A percentile compares a stretch with the other conserved stretches of the same genome.
phyloP scores from a whole-genome alignment of 37 sponge, comb jelly and placozoan genomes.

The Halichondria panicea region DNA sequence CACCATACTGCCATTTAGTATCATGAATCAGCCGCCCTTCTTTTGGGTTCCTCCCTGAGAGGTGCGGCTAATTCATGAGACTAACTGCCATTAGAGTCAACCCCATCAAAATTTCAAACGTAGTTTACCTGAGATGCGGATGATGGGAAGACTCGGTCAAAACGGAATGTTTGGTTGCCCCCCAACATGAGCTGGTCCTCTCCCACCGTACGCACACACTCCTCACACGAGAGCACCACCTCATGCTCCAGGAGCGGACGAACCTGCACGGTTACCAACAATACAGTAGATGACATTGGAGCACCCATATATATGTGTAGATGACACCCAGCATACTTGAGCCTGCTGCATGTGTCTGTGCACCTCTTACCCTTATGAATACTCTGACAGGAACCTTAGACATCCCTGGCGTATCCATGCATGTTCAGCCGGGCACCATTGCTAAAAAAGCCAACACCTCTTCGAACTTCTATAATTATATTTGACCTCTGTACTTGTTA shows the following conservation, averaged over 20 bases:
- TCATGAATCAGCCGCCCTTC: too few relatives aligned
- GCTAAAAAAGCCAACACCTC: background rate
- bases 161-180: conserved; percentile 62
- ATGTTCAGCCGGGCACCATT: too few relatives aligned
- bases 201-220: conserved; percentile 44
- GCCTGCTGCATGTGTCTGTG: background rate
- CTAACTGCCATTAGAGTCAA: too few relatives aligned
- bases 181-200: conserved; percentile 78
- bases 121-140: conserved; percentile 52
- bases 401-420: too few relatives aligned
- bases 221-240: conserved; percentile 27
- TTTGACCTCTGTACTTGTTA: conserved; percentile 1
- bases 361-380: conserved; percentile 45
- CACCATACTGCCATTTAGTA: too few relatives aligned
- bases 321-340: background rate
- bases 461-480: background rate
- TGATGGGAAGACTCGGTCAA: conserved; percentile 73
- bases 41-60: too few relatives aligned
- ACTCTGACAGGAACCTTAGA: conserved; percentile 62
- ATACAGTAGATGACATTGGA: background rate
- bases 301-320: background rate
- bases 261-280: conserved; percentile 9
- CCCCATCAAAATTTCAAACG: too few relatives aligned
- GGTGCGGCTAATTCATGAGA: too few relatives aligned
- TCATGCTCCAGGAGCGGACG: conserved; percentile 60